phyloP scores from a whole-genome alignment of 2,113 vertebrate species.

The Myotis brandtii region DNA sequence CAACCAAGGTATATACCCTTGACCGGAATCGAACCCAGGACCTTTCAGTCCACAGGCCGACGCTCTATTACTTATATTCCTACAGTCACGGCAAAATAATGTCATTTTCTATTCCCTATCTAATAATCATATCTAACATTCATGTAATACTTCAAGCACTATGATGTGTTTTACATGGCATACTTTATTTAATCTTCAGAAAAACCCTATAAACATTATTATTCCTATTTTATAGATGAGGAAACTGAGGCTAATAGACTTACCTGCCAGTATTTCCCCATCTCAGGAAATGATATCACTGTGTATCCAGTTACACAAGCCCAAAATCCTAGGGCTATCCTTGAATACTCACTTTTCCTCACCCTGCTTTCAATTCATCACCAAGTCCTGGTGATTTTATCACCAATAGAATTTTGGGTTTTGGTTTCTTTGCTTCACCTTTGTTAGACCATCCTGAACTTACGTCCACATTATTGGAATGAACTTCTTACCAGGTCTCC shows the following conservation, averaged over 20 bases:
- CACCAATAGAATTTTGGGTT: not conserved
- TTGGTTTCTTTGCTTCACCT: not conserved
- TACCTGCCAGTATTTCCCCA: not conserved
- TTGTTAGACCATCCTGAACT: not conserved
- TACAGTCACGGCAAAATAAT: too few species aligned
- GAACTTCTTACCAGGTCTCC: not conserved
- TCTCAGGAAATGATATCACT: not conserved
- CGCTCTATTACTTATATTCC: too few species aligned
- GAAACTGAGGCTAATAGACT: not conserved
- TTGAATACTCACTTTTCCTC: not conserved
- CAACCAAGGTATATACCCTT: too few species aligned
- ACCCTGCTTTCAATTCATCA: not conserved
- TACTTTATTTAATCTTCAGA: not conserved
- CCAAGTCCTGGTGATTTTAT: not conserved
- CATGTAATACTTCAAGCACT: not conserved
- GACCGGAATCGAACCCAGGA: too few species aligned
- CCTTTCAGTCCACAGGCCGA: too few species aligned
- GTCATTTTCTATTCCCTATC: not conserved
- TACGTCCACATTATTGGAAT: not conserved
- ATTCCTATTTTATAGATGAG: not conserved
- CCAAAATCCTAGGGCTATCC: not conserved
- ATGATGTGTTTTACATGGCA: not conserved
- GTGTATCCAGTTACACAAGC: not conserved
- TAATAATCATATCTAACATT: not conserved
- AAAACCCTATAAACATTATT: constrained; percentile 21